Evolutionary conservation across 23 tunicate genomes (phyloP), one percentile per base, ranked within the genome.

Genomic region (Oikopleura albicans): DNA sequence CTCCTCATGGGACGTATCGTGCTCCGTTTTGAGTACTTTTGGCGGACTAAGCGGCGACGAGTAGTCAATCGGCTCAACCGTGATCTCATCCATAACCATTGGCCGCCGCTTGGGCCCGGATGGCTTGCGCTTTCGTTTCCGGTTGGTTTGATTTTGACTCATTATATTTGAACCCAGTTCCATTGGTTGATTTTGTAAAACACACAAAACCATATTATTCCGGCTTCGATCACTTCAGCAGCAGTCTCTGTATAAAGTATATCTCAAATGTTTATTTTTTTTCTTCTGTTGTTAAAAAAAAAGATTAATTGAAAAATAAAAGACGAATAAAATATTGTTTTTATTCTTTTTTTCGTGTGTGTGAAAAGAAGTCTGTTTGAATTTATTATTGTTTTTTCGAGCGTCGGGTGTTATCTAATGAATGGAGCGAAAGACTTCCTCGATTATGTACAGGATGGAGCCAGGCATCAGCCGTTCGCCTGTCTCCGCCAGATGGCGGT

Each of bases 361-460:
- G n/a, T n/a, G n/a, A n/a, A n/a, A n/a, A n/a, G n/a, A n/a, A n/a
- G n/a, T n/a, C n/a, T n/a, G n/a, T n/a, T n/a, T n/a, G n/a, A n/a
- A n/a, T n/a, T n/a, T n/a, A n/a, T n/a, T n/a, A n/a, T n/a, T n/a
- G n/a, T n/a, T n/a, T n/a, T n/a, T n/a, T n/a, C n/a, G n/a, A n/a
- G n/a, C n/a, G n/a, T n/a, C n/a, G n/a, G n/a, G n/a, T n/a, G n/a
- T n/a, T n/a, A n/a, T n/a, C n/a, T n/a, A n/a, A n/a, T 71, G 79
- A 71, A 71, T 71, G 79, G 79, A 71, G 79, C 79, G 27, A 29
- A 29, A 12, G 79, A 71, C 79, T 71, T 71, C 79, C 79, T 71
- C 79, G 27, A 71, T 71, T 71, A 16, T 71, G 79, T 71, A 71
- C 79, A 71, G 79, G 79, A 71, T 71, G 59, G n/a, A n/a, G n/a